These are phyloP conservation scores for Nerophis ophidion DNA, from an alignment of 2,113 vertebrate species.

Conservation along the genomic window DNA sequence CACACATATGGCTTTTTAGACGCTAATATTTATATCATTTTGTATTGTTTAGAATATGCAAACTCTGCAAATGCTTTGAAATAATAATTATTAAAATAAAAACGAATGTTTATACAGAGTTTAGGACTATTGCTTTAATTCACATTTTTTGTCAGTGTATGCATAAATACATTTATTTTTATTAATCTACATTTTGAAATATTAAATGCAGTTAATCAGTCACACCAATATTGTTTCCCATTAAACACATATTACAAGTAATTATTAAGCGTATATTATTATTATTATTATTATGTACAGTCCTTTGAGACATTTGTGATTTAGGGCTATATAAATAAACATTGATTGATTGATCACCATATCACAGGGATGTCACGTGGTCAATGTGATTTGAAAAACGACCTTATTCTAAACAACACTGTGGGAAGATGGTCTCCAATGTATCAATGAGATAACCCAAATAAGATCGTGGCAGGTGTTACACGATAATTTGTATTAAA, in stretches of 20 bases:
- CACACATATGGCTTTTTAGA: neutral
- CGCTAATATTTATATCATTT: neutral
- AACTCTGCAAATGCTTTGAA: neutral
- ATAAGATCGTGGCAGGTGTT: constrained; percentile 4
- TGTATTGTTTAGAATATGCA: neutral
- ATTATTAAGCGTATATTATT: too few relatives aligned
- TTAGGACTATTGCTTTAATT: neutral
- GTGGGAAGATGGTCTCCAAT: neutral
- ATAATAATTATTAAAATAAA: too few relatives aligned
- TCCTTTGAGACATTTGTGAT: too few relatives aligned
- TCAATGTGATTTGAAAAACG: too few relatives aligned
- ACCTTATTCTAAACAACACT: neutral
- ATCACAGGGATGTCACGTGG: too few relatives aligned
- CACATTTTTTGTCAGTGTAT: constrained; percentile 8
- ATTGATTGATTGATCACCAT: too few relatives aligned
- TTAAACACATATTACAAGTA: too few relatives aligned
- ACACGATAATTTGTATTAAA: too few relatives aligned
- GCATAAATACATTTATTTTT: too few relatives aligned
- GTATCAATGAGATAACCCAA: neutral
- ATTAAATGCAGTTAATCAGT: neutral
- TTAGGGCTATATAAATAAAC: too few relatives aligned
- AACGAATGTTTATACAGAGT: neutral
- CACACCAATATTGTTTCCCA: neutral
- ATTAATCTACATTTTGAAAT: neutral
- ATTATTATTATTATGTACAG: too few relatives aligned